Percentiles rank a stretch among this genome's conserved stretches.
Conservation (phyloP, 1,140 invertebrate species). For the Pemphigus obesinymphae region DNA sequence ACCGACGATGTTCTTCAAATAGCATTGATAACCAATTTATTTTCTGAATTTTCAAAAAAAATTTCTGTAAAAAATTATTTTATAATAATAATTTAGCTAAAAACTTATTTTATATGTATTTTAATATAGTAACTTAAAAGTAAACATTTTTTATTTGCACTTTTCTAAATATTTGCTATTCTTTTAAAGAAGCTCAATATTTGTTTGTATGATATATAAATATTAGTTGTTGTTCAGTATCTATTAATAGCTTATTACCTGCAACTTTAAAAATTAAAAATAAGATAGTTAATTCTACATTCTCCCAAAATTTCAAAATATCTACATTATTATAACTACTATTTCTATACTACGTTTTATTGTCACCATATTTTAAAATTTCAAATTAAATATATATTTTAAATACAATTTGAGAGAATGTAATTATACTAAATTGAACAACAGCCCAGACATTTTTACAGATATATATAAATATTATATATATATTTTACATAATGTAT, state of each 20-base stretch:
- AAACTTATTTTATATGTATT: not conserved
- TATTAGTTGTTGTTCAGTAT: not conserved
- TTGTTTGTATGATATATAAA: not conserved
- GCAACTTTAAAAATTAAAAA: too few relatives aligned
- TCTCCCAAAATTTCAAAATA: too few relatives aligned
- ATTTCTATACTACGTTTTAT: not conserved
- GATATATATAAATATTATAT: not conserved
- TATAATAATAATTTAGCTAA: not conserved
- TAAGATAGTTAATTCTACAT: too few relatives aligned
- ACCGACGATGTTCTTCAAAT: too few relatives aligned
- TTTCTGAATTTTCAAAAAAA: too few relatives aligned
- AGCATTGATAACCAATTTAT: too few relatives aligned
- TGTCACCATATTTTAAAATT: not conserved
- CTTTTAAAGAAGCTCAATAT: not conserved
- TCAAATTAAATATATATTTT: not conserved
- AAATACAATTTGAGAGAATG: too few relatives aligned
- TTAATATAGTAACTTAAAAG: not conserved
- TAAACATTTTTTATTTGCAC: not conserved
- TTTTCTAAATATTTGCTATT: not conserved
- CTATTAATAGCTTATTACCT: too few relatives aligned
- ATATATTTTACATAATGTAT: not conserved
- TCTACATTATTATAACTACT: not conserved
- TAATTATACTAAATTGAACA: too few relatives aligned
- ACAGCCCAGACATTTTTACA: not conserved
- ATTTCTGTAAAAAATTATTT: not conserved